A percentile compares a stretch with the other conserved stretches of the same genome.
Evolutionary conservation across 1,140 invertebrate genomes (phyloP).

Genomic region (Anastrepha ludens): DNA sequence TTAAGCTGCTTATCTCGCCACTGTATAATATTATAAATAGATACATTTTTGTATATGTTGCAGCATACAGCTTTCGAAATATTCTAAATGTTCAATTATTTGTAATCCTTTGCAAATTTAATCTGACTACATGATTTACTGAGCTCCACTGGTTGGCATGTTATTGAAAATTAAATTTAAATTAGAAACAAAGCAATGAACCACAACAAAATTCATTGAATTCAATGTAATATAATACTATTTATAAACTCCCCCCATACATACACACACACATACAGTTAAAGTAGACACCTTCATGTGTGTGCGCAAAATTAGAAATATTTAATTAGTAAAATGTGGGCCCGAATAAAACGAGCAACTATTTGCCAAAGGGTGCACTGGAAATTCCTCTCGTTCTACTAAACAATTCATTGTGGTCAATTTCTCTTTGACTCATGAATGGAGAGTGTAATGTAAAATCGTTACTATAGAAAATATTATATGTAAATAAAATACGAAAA

Average conservation of each 20-base stretch:
- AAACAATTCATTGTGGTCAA: no score
- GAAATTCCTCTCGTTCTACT: not conserved
- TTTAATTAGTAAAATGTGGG: not conserved
- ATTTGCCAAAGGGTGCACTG: not conserved
- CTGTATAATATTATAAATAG: not conserved
- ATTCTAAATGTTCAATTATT: conserved; percentile 23
- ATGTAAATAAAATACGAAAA: no score
- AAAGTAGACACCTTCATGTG: not conserved
- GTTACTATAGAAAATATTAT: no score
- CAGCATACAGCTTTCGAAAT: not conserved
- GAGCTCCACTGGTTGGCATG: not conserved
- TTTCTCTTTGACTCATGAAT: no score
- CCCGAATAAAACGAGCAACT: not conserved
- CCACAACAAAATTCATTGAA: not conserved
- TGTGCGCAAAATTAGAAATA: not conserved
- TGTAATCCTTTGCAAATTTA: conserved; percentile 41
- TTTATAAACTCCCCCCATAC: not conserved
- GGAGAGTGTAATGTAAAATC: no score
- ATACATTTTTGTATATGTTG: not conserved
- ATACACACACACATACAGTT: not conserved
- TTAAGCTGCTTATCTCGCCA: conserved; percentile 27
- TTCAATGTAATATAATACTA: not conserved
- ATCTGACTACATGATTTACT: conserved; percentile 47
- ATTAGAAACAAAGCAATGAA: conserved; percentile 20
- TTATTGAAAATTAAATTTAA: conserved; percentile 45